These are phyloP conservation scores for Unio delphinus DNA, from an alignment of 2,888 invertebrate species.

Conservation along the genomic window DNA sequence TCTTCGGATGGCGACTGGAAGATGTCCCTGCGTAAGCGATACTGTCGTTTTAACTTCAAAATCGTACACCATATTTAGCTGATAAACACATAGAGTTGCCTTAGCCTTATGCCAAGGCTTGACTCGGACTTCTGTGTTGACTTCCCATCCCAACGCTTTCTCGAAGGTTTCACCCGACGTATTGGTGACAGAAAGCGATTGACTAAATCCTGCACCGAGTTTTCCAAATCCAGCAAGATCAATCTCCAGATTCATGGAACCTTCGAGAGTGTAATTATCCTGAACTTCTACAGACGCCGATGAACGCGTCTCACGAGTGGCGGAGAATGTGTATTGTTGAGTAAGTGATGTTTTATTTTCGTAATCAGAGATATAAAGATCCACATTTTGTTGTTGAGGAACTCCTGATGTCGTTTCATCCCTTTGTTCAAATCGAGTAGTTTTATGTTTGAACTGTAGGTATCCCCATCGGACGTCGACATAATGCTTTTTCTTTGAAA, in stretches of 20 bases:
- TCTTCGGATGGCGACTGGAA: conserved; percentile 34
- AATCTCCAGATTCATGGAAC: conserved; percentile 35
- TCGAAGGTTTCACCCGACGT: conserved; percentile 33
- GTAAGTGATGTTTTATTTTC: conserved; percentile 32
- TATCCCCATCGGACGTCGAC: conserved; percentile 46
- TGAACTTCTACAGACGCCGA: conserved; percentile 38
- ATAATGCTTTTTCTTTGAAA: conserved; percentile 24
- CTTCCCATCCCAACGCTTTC: conserved; percentile 35
- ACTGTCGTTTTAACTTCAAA: conserved; percentile 40
- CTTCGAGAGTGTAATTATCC: conserved; percentile 40
- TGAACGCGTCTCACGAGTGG: conserved; percentile 30
- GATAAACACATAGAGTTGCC: conserved; percentile 33
- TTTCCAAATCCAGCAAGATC: conserved; percentile 34
- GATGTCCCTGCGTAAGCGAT: conserved; percentile 23
- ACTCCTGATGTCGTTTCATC: conserved; percentile 3
- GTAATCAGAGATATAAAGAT: conserved; percentile 38
- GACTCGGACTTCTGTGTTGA: conserved; percentile 38
- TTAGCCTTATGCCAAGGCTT: conserved; percentile 25
- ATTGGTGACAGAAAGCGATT: conserved; percentile 34
- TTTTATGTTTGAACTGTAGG: conserved; percentile 37
- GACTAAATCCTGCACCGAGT: conserved; percentile 35
- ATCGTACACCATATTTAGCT: conserved; percentile 22
- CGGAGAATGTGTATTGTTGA: conserved; percentile 39
- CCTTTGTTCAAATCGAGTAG: conserved; percentile 16
- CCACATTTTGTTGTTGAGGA: conserved; percentile 19